Base-by-base conservation (phyloP, 2,888 invertebrate genomes). In the Drosophila multiciliata region DNA sequence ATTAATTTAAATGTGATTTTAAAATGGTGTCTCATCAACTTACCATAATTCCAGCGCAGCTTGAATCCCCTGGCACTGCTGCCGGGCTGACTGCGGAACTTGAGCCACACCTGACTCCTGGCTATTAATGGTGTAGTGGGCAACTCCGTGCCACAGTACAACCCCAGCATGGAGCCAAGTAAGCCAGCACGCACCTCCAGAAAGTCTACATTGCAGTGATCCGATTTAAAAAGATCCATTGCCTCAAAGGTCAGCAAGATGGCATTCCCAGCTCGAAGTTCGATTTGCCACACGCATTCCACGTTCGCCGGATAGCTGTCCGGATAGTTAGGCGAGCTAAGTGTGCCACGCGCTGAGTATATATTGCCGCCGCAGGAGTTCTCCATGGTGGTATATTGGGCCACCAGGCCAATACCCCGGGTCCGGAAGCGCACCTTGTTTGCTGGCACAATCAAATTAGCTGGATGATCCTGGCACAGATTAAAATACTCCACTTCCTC, bases 121-220 rank as follows among this genome's bases (percentile, higher is more conserved):
- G 94, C 93, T 0, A 95, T 95, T 1, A 95, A 92, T 75, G 95
- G 95, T 1, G 92, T 92, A 0, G 96, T 95, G 7, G 94, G 92
- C 17, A 94, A 85, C 6, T 93, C 92, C 50, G 93, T 93, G 15
- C 96, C 96, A 92, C 99, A 99, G 91, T 94, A 98, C 17, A 96
- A 93, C 2, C 95, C 96, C 17, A 97, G 78, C 9, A 98, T 82
- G 32, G 93, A 93, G 8, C 98, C 98, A 12, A 92, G 92, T 0
- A 94, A 94, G 81, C 94, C 93, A 5, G 93, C 91, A 42, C 98
- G 95, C 61, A 99, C 94, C 94, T 98, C 98, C 29, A 99, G 92
- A 91, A 96, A 98, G 92, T 98, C 98, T 52, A 95, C 94, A 87
- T 96, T 96, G 91, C 99, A 99, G 80, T 95, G 94, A 4, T 96